Evolutionary conservation across 2,113 vertebrate genomes (phyloP), one percentile per base, ranked within the genome.

Genomic region (Aviceda subcristata): DNA sequence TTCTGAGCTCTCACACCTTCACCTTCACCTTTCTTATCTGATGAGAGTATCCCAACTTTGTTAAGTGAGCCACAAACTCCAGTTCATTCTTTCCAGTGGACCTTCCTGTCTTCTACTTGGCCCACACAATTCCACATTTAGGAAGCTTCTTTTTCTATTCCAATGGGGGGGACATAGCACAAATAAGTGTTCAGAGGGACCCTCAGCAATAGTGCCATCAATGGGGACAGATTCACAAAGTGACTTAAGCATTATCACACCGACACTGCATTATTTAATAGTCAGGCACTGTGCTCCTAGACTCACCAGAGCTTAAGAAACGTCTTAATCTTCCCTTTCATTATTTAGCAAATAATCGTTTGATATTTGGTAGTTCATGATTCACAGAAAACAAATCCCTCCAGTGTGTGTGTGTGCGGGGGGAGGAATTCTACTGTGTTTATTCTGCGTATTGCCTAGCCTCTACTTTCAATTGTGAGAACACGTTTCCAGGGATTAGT

Each of bases 281-380:
- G 53, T 63, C 67, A 94, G 38, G 11, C 48, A 72, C 53, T 45
- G 39, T 57, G 30, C 16, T 92, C n/a, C 19, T 75, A 60, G 48
- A 78, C 39, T 72, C 43, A 64, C 60, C 38, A 79, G 74, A 93
- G 66, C 64, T 94, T 90, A 87, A 91, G 69, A 78, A 73, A 73
- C 60, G 24, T 38, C 73, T 89, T 92, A 92, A 67, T 85, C 45
- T 92, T 82, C 20, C 18, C 22, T 92, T 94, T 92, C 77, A 90
- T 94, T 92, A 79, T 86, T 95, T 88, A 95, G 20, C 66, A 94
- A 94, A 95, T 73, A 91, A 80, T 86, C 50, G 77, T 91, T 76
- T 76, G 56, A 80, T 94, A 90, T 97, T 96, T 63, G 72, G 69
- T 90, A 89, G 51, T 39, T 95, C 48, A 51, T 71, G 27, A 78